Evolutionary conservation across 2,113 vertebrate genomes (phyloP).

Genomic region (Poecile atricapillus): DNA sequence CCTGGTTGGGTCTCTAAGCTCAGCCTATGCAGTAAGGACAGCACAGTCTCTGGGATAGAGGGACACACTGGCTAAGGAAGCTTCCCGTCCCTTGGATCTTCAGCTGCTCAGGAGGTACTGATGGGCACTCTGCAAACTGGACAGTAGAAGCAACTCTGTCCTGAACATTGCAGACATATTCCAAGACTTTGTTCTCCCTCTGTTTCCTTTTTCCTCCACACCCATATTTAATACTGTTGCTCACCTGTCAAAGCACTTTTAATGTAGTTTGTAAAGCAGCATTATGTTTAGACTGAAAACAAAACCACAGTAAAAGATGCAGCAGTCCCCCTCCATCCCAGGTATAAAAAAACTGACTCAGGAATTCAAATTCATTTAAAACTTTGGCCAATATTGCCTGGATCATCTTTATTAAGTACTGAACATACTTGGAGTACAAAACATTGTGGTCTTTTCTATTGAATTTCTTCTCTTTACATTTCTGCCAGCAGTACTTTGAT

Average conservation of each 20-base stretch:
- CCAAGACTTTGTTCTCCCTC: neutral
- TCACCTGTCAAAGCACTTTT: neutral
- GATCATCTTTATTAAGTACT: constrained; percentile 48
- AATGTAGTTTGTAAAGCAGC: neutral
- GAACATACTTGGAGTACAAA: constrained; percentile 20
- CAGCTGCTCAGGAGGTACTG: neutral
- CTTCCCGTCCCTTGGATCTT: neutral
- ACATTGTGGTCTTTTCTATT: neutral
- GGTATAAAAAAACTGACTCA: neutral
- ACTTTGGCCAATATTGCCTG: neutral
- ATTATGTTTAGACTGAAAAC: neutral
- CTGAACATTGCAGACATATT: neutral
- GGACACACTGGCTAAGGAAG: neutral
- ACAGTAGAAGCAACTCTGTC: neutral
- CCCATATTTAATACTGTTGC: neutral
- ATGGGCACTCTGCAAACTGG: neutral
- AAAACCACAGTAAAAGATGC: neutral
- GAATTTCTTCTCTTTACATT: neutral
- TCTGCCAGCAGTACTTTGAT: constrained; percentile 16
- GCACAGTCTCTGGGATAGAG: neutral
- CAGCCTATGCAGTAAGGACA: neutral
- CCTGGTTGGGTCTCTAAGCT: neutral
- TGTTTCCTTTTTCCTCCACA: neutral
- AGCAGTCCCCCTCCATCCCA: neutral
- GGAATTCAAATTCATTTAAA: neutral